Conservation (phyloP, 2,113 vertebrate species). For the Vulpes vulpes region DNA sequence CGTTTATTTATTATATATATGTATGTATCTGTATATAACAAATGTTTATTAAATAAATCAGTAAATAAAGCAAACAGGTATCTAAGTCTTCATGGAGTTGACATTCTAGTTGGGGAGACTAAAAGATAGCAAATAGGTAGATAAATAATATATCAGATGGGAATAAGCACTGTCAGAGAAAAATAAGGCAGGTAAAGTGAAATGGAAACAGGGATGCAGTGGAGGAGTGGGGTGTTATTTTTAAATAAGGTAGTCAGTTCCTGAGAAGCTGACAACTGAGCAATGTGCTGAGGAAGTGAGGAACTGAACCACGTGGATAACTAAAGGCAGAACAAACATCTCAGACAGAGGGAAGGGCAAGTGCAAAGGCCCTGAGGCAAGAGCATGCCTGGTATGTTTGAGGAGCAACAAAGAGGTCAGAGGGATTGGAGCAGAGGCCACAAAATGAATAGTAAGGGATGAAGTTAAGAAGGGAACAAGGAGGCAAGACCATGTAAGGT, state of each 20-base stretch:
- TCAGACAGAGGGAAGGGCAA: neutral
- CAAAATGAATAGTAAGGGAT: neutral
- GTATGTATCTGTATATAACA: neutral
- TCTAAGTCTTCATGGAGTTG: neutral
- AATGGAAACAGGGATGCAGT: neutral
- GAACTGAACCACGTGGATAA: neutral
- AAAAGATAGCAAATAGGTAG: neutral
- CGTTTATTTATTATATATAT: neutral
- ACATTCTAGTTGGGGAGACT: neutral
- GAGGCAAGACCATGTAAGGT: neutral
- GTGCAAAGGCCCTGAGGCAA: slow-evolving; percentile 10
- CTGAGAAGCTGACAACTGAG: neutral
- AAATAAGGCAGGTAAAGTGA: neutral
- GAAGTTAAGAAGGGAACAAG: neutral
- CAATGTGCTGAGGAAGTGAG: neutral
- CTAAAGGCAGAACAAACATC: neutral
- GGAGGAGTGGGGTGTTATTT: neutral
- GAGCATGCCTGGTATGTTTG: neutral
- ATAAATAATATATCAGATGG: neutral
- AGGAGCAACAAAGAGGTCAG: neutral
- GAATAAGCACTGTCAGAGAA: neutral
- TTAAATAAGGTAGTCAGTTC: neutral
- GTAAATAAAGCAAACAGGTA: slow-evolving; percentile 52
- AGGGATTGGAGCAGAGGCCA: neutral
- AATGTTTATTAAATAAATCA: neutral